Base-by-base conservation (phyloP, 2,113 vertebrate species). In the Tupaia chinensis region DNA sequence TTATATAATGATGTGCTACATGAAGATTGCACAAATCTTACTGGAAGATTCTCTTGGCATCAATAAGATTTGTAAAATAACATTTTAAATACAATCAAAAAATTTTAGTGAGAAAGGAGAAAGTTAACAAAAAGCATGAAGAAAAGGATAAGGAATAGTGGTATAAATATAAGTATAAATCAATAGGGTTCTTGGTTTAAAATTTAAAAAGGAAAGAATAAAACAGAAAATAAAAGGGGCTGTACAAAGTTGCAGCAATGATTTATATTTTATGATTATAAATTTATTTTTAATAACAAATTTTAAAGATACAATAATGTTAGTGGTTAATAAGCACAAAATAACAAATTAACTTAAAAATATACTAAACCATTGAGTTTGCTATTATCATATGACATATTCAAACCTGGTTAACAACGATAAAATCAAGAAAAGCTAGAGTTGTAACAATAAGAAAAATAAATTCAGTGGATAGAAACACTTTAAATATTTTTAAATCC, bases 61-160 rank as follows among this genome's bases (percentile, higher is more conserved):
- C 7, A 89, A 32, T 72, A 0, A 5, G 44, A 95, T 81, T 87
- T 92, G 10, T 86, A 96, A 87, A 84, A 60, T 83, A 70, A 74
- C 94, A 95, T 77, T 76, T 92, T 87, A 87, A 87, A 78, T 95
- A 84, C 22, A 95, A 10, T n/a, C 20, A 84, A 81, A 4, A 32
- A 97, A 81, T 92, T 72, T 73, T 20, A 68, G 16, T 60, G 23
- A 72, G 53, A 20, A 74, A 82, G 44, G 20, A 87, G n/a, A 53
- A 88, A 68, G 27, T 72, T 2, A 84, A 60, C 53, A 60, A 70
- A 90, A 95, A 78, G 22, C 32, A 70, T 17, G 22, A 84, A 82
- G 17, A 27, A 78, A 87, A 90, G 89, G 54, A 73, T 89, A 10
- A 93, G 29, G 94, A 87, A 70, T 7, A 53, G 70, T 68, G 9